phyloP scores from a whole-genome alignment of 1,140 invertebrate species.

The Ruditapes philippinarum region DNA sequence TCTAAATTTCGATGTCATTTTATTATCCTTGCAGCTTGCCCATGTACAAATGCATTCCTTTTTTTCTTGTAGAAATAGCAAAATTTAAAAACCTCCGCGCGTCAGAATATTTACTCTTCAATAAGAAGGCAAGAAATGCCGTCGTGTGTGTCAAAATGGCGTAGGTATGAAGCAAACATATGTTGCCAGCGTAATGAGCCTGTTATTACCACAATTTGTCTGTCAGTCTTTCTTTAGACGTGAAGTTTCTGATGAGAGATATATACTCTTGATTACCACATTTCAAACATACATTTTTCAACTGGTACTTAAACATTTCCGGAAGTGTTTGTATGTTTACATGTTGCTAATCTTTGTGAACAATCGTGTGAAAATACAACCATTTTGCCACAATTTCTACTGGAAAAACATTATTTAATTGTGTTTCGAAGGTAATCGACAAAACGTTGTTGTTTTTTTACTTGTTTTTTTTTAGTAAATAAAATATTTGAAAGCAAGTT shows the following conservation, averaged over 20 bases:
- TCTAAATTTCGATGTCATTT: no score
- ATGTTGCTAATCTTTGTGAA: not conserved
- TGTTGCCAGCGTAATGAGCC: constrained; percentile 21
- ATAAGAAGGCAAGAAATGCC: no score
- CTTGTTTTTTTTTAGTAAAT: no score
- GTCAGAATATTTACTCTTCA: not conserved
- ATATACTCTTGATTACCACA: not conserved
- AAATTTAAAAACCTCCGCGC: not conserved
- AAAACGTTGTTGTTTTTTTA: no score
- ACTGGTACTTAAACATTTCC: constrained; percentile 7
- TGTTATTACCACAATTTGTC: constrained; percentile 39
- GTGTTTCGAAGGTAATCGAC: no score
- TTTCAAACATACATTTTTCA: constrained; percentile 51
- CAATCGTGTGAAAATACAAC: constrained; percentile 13
- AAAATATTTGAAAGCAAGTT: no score
- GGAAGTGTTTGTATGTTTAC: not conserved
- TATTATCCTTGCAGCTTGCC: no score
- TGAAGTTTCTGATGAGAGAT: constrained; percentile 37
- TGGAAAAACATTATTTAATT: no score
- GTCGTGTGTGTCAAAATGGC: constrained; percentile 21
- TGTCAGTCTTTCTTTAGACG: constrained; percentile 26
- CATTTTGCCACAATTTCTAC: no score
- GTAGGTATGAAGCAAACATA: constrained; percentile 7
- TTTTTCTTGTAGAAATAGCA: no score
- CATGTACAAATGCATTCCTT: no score